Evolutionary conservation across 2,113 vertebrate genomes (phyloP).

Genomic region (Cichladusa arquata): DNA sequence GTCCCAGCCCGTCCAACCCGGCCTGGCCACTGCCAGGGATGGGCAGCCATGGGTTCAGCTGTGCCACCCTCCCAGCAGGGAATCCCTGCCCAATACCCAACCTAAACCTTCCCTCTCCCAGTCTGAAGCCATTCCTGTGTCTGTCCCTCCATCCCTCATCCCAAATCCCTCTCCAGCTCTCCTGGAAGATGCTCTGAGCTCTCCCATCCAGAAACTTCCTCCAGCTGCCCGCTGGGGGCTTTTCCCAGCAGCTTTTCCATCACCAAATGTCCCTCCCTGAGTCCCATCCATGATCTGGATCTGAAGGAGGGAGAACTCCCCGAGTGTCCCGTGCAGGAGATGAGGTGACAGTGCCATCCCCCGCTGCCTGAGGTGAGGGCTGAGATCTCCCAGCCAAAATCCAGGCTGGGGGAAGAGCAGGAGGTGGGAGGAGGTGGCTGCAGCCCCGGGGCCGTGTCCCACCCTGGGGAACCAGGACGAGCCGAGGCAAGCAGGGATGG

Average conservation of each 20-base stretch:
- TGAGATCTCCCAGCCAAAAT: no score
- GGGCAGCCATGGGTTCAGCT: no score
- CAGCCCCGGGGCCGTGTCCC: rapidly evolving
- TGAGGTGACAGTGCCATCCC: neutral
- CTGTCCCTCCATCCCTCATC: no score
- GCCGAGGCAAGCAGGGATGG: neutral
- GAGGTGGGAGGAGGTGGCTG: neutral
- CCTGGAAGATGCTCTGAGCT: no score
- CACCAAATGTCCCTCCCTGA: neutral
- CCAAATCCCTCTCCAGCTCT: no score
- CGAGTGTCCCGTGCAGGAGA: neutral
- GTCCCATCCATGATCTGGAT: neutral
- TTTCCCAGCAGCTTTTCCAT: neutral
- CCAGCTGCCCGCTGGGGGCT: neutral
- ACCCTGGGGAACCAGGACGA: neutral
- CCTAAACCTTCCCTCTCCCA: no score
- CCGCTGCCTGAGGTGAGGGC: neutral
- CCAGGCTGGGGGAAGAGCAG: no score
- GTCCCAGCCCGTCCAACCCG: no score
- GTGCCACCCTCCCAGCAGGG: no score
- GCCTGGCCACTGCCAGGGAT: no score
- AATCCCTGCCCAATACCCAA: no score
- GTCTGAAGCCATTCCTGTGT: no score
- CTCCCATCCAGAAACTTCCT: neutral
- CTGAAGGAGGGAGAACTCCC: neutral